Percentiles rank a stretch among this genome's conserved stretches.
Conservation (phyloP, 2,888 invertebrate genomes). For the Ophioninae sp. region DNA sequence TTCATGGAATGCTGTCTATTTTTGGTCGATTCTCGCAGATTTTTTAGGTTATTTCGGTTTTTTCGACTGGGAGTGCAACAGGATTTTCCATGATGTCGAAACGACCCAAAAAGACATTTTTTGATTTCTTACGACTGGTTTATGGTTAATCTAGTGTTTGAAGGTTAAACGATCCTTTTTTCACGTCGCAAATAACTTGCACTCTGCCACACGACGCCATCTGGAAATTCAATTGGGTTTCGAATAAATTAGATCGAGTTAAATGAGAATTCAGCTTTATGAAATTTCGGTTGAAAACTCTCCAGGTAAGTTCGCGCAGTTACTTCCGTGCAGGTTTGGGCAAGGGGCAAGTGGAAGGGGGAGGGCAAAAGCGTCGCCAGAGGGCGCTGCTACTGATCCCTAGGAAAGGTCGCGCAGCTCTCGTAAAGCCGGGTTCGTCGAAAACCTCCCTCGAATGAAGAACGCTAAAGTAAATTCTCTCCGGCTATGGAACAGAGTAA, state of each 20-base stretch:
- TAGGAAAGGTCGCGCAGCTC: constrained; percentile 5
- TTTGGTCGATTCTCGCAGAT: not conserved
- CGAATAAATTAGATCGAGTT: constrained; percentile 65
- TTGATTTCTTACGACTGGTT: not conserved
- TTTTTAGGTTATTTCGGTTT: not conserved
- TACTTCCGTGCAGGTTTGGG: constrained; percentile 28
- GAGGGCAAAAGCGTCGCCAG: constrained; percentile 23
- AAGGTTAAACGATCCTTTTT: not conserved
- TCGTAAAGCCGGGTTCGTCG: constrained; percentile 17
- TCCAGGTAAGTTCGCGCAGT: constrained; percentile 36
- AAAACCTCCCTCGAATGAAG: constrained; percentile 27
- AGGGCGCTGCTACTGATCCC: constrained; percentile 35
- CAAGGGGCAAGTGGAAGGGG: not conserved
- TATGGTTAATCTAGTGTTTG: not conserved
- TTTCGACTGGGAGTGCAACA: too few relatives aligned
- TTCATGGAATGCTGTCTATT: not conserved
- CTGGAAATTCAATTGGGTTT: constrained; percentile 62
- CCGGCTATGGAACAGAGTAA: constrained; percentile 31
- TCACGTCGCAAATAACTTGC: not conserved
- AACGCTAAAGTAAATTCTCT: constrained; percentile 44
- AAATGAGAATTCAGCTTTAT: constrained; percentile 64
- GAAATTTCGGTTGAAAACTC: constrained; percentile 64
- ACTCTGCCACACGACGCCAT: not conserved
- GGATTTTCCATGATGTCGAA: too few relatives aligned
- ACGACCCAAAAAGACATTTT: not conserved